Base-by-base conservation (phyloP, 2,888 invertebrate genomes). In the Clitarchus hookeri region DNA sequence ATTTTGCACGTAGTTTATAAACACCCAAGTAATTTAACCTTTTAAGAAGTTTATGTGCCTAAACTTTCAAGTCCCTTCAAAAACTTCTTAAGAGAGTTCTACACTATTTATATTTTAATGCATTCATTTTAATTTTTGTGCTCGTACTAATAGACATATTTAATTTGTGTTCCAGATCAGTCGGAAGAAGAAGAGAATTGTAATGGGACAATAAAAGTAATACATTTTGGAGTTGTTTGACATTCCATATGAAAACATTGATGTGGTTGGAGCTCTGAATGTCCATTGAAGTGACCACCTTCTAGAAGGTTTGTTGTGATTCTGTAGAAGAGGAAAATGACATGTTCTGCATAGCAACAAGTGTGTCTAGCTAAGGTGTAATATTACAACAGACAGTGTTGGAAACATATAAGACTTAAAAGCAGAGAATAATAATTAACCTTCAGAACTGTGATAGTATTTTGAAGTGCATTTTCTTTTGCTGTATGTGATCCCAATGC, bases 191-290 rank as follows among this genome's bases (percentile, higher is more conserved):
- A 92, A 93, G 93, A 90, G 85, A 88, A 88, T 86, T 91, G 90
- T 89, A 92, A 90, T 92, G 91, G 89, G 91, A 94, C 88, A 94
- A 96, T 97, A 89, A 97, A 97, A 93, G 96, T 97, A 88, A 96
- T 97, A 27, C 97, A 97, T 92, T 97, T 97, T 92, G 97, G 97
- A 87, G 95, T 97, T 90, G 96, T 96, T 85, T 96, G 91, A 92
- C 26, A 11, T 19, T 8, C 11, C 36, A 11, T 6, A 44, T 26
- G 26, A 36, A 25, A 82, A 36, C 65, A 3, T 0, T 9, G 8
- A 19, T 65, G 65, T 65, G n/a, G 65, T 65, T 65, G 65, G 65
- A n/a, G 19, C 65, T n/a, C 23, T 23, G 65, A 23, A 65, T 65
- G n/a, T 48, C 65, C 8, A 53, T n/a, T n/a, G 16, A 65, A 0